Conservation (phyloP, 2,888 invertebrate genomes). For the Ariolimax columbianus region DNA sequence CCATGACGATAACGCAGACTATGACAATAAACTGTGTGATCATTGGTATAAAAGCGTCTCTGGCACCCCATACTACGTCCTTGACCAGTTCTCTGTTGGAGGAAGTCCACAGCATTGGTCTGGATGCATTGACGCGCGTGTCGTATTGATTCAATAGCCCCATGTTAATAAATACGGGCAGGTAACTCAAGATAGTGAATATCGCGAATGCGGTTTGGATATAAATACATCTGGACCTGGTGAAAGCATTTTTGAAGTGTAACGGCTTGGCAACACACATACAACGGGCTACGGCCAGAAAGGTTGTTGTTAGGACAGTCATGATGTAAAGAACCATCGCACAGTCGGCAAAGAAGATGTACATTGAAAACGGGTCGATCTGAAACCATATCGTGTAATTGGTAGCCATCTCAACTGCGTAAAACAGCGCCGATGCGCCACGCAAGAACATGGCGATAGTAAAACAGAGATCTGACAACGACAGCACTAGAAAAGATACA, state of each 20-base stretch:
- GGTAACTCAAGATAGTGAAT: slow-evolving; percentile 3
- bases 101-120: slow-evolving; percentile 12
- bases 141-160: slow-evolving; percentile 17
- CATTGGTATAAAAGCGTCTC: slow-evolving; percentile 15
- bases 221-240: not conserved
- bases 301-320: slow-evolving; percentile 29
- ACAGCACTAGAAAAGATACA: slow-evolving; percentile 21
- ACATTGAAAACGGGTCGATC: slow-evolving; percentile 19
- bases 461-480: slow-evolving; percentile 11
- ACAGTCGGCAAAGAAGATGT: slow-evolving; percentile 26
- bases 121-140: not conserved
- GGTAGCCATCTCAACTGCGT: not conserved
- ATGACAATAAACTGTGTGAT: slow-evolving; percentile 24
- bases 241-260: slow-evolving; percentile 29
- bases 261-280: slow-evolving; percentile 35
- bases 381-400: not conserved
- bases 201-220: not conserved
- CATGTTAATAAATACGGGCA: slow-evolving; percentile 28
- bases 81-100: slow-evolving; percentile 30
- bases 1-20: slow-evolving; percentile 34
- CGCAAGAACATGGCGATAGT: not conserved
- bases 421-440: not conserved
- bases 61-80: slow-evolving; percentile 8
- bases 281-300: slow-evolving; percentile 37
- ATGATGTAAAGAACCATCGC: slow-evolving; percentile 15